Evolutionary conservation across 2,888 invertebrate genomes (phyloP).

Genomic region (Caenorhabditis sp.): DNA sequence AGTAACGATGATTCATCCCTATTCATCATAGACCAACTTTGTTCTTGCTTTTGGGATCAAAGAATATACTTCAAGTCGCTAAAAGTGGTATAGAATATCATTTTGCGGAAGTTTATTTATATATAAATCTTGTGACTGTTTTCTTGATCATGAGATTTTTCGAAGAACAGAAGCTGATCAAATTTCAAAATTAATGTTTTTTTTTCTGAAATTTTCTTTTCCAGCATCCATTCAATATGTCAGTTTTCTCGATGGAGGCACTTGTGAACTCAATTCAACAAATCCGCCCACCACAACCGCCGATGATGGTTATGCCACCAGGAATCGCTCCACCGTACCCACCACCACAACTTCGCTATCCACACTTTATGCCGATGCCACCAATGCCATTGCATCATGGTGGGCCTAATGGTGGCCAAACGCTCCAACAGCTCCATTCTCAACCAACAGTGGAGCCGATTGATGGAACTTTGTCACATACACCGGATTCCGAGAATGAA

Average conservation of each 20-base stretch:
- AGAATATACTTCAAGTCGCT: background rate
- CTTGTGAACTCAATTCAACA: slow-evolving; percentile 8
- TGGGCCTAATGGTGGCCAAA: slow-evolving; percentile 8
- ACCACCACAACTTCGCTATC: slow-evolving; percentile 24
- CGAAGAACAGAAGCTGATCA: background rate
- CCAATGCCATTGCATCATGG: slow-evolving; percentile 14
- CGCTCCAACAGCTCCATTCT: slow-evolving; percentile 22
- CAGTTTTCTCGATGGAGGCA: slow-evolving; percentile 22
- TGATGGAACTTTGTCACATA: slow-evolving; percentile 43
- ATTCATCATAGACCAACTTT: too few species aligned
- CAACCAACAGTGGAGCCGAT: slow-evolving; percentile 48
- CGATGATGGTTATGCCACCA: slow-evolving; percentile 40
- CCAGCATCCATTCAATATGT: slow-evolving; percentile 31
- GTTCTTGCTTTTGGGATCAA: background rate
- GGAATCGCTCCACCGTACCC: slow-evolving; percentile 22
- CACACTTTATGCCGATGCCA: slow-evolving; percentile 29
- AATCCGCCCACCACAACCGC: slow-evolving; percentile 13
- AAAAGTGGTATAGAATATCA: background rate
- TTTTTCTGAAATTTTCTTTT: too few species aligned
- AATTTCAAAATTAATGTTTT: background rate
- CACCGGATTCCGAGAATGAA: slow-evolving; percentile 49
- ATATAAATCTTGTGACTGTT: background rate
- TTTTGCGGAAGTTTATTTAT: background rate
- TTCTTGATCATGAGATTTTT: background rate
- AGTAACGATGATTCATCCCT: too few species aligned